These are phyloP conservation scores for Echinarachnius parma DNA, from an alignment of 53 echinoderm and acorn worm genomes.

Conservation along the genomic window DNA sequence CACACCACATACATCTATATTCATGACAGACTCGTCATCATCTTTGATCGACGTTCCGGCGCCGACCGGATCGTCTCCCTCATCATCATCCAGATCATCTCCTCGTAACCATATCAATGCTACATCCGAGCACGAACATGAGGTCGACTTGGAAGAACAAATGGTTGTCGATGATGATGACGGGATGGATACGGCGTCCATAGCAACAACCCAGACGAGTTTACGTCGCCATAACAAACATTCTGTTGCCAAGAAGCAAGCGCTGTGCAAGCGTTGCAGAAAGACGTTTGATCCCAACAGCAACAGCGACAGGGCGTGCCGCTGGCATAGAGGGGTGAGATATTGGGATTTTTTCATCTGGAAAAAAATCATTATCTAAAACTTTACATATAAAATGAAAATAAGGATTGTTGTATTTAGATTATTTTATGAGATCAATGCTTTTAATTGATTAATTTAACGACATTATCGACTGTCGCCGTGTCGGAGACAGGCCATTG, in stretches of 20 bases:
- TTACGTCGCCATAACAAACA: slow-evolving; percentile 6
- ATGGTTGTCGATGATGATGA: slow-evolving; percentile 2
- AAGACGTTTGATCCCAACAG: slow-evolving; percentile 14
- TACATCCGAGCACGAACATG: slow-evolving; percentile 10
- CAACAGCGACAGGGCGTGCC: slow-evolving; percentile 44
- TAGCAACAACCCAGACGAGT: neutral
- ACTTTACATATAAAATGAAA: too few relatives aligned
- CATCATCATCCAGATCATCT: neutral
- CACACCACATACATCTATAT: neutral
- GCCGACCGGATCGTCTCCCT: neutral
- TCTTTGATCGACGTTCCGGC: neutral
- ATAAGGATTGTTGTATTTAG: too few relatives aligned
- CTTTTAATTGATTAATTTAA: too few relatives aligned
- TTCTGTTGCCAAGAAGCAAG: neutral
- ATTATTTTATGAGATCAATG: too few relatives aligned
- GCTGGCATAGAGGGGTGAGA: slow-evolving; percentile 61
- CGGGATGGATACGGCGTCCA: neutral
- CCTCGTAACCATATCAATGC: neutral
- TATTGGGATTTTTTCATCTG: too few relatives aligned
- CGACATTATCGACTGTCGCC: too few relatives aligned
- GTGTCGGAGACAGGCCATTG: too few relatives aligned
- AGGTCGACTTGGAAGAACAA: neutral
- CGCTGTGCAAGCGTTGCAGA: slow-evolving; percentile 42
- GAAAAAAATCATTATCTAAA: too few relatives aligned
- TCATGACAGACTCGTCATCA: neutral